Percentiles rank a stretch among this genome's conserved stretches.
phyloP scores from a whole-genome alignment of 2,888 invertebrate genomes.

The Electrophaes corylata region DNA sequence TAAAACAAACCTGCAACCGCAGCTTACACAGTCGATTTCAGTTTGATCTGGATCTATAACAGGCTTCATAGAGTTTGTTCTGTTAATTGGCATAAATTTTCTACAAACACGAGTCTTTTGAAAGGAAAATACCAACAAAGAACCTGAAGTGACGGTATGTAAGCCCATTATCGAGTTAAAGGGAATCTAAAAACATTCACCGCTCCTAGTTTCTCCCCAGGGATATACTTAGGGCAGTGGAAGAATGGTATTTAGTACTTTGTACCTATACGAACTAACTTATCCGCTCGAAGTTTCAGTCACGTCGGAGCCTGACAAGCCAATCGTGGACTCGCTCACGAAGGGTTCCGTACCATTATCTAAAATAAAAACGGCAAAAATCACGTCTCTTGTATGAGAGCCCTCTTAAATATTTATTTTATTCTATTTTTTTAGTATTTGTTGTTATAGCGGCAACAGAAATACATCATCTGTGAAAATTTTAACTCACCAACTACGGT shows the following conservation, averaged over 20 bases:
- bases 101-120: constrained; percentile 26
- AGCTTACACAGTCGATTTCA: constrained; percentile 5
- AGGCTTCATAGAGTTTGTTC: constrained; percentile 1
- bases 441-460: too few relatives aligned
- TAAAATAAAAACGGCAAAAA: too few relatives aligned
- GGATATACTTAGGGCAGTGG: constrained; percentile 8
- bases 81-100: constrained; percentile 30
- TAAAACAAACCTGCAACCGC: too few relatives aligned
- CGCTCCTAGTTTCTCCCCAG: constrained; percentile 26
- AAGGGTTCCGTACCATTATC: too few relatives aligned
- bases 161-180: constrained; percentile 38
- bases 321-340: too few relatives aligned
- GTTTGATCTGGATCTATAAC: constrained; percentile 8
- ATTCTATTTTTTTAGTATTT: too few relatives aligned
- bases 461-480: too few relatives aligned
- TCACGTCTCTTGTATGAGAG: too few relatives aligned
- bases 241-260: background rate
- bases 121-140: constrained; percentile 30
- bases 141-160: constrained; percentile 34
- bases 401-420: too few relatives aligned
- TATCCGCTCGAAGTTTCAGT: background rate
- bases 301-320: too few relatives aligned
- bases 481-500: too few relatives aligned
- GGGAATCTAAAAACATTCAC: constrained; percentile 36
- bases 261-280: background rate